Evolutionary conservation across 2,797 vertebrate genomes (phyloP), one percentile per base, ranked within the genome.

Genomic region (Synanceia verrucosa): DNA sequence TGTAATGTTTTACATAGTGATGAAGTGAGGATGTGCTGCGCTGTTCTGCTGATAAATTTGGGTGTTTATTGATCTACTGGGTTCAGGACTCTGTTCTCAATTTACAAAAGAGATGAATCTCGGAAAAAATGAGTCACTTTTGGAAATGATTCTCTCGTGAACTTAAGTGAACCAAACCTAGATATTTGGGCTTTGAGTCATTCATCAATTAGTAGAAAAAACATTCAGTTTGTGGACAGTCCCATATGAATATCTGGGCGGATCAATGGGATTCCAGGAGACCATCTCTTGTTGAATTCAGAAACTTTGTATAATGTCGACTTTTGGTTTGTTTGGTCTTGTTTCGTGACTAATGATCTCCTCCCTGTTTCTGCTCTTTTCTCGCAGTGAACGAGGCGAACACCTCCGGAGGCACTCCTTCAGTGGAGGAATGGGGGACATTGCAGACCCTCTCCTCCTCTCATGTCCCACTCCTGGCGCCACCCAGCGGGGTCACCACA

Each of bases 371-470:
- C 50, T 24, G 34, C 39, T 12, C 21, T 46, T 37, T 46, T 58
- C 65, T 68, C 60, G 19, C 87, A 93, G 92, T 62, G 93, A 95
- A 76, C 89, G 88, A 83, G 95, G 94, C 53, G 95, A 96, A 6
- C 90, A 91, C 41, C 85, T 94, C 61, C 92, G 91, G 63, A 88
- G 92, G 57, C 87, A 92, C 14, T 85, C 90, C 2, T 70, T 86
- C 55, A 80, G 87, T 57, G 77, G 89, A 18, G 91, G 87, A 33
- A 82, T 92, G 85, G 93, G 92, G 43, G 93, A 95, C 34, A 88
- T 84, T 8, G 82, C 90, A 36, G 96, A 97, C 16, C 81, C 80
- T 2, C 81, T 94, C 41, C 65, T 90, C 10, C 90, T 92, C 37
- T 92, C 91, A 21, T 90, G 93, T 79, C 80, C 92, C 18, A 95